Conservation (phyloP, 2,888 invertebrate genomes). For the Brenthis ino region DNA sequence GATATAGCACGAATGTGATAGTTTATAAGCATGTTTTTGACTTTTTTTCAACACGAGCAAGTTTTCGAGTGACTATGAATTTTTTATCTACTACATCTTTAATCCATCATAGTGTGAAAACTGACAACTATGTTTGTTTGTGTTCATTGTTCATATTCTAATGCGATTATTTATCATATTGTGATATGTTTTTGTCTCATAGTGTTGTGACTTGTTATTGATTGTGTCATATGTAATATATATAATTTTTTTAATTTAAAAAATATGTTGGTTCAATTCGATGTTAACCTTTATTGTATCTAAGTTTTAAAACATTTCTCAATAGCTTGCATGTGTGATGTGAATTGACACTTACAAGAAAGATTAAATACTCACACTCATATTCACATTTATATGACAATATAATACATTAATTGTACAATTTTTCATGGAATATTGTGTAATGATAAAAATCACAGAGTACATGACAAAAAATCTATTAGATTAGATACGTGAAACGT, state of each 20-base stretch:
- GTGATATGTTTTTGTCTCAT: conserved; percentile 2
- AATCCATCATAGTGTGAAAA: conserved; percentile 2
- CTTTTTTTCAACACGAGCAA: conserved; percentile 2
- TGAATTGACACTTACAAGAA: background rate
- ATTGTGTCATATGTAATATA: background rate
- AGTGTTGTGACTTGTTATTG: conserved; percentile 10
- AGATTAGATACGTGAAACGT: background rate
- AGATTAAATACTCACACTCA: too few species aligned
- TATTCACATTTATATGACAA: too few species aligned
- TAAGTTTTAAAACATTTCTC: background rate
- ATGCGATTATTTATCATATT: conserved; percentile 6
- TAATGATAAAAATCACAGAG: too few species aligned
- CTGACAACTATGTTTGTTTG: conserved; percentile 7
- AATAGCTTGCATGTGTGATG: background rate
- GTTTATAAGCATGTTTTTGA: conserved; percentile 16
- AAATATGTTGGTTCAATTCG: background rate
- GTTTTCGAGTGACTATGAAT: background rate
- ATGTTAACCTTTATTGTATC: too few species aligned
- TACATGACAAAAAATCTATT: background rate
- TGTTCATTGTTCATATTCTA: background rate
- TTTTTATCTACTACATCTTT: background rate
- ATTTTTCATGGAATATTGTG: too few species aligned
- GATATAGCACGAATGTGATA: conserved; percentile 28
- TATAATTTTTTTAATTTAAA: background rate
- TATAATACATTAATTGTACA: too few species aligned